Conservation (phyloP, 1,140 invertebrate genomes). For the Lordiphosa stackelbergi region DNA sequence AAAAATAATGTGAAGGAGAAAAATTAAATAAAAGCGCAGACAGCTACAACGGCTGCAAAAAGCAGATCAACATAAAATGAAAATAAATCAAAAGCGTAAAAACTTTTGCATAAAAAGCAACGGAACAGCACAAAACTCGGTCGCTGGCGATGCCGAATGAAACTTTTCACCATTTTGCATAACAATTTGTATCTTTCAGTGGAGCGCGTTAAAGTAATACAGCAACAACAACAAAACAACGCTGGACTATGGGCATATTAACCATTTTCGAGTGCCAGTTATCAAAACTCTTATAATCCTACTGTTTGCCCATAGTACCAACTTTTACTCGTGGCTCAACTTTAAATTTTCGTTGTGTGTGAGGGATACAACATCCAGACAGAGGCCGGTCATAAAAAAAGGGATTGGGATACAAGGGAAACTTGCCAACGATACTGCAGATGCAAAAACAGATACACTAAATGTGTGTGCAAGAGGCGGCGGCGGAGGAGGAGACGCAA, state of each 20-base stretch:
- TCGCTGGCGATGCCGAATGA: constrained; percentile 59
- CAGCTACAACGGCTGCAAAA: constrained; percentile 43
- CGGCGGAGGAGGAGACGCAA: constrained; percentile 20
- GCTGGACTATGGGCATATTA: neutral
- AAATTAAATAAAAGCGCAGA: constrained; percentile 68
- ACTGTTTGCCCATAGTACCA: constrained; percentile 14
- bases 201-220: constrained; percentile 72
- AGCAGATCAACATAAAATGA: constrained; percentile 74
- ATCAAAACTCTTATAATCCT: too few relatives aligned
- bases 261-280: too few relatives aligned
- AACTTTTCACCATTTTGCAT: constrained; percentile 76
- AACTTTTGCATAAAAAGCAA: constrained; percentile 56
- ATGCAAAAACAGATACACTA: constrained; percentile 26
- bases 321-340: constrained; percentile 73
- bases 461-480: constrained; percentile 31
- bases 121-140: constrained; percentile 29
- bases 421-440: constrained; percentile 27
- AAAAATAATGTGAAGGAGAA: constrained; percentile 21
- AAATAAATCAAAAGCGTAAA: constrained; percentile 68
- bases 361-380: constrained; percentile 17
- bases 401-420: constrained; percentile 28
- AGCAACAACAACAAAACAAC: constrained; percentile 29
- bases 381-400: constrained; percentile 51
- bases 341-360: constrained; percentile 48
- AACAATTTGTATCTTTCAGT: constrained; percentile 75